Evolutionary conservation across 2,797 vertebrate species (phyloP), one percentile per base, ranked within the genome.

Genomic region (Argyrosomus regius): DNA sequence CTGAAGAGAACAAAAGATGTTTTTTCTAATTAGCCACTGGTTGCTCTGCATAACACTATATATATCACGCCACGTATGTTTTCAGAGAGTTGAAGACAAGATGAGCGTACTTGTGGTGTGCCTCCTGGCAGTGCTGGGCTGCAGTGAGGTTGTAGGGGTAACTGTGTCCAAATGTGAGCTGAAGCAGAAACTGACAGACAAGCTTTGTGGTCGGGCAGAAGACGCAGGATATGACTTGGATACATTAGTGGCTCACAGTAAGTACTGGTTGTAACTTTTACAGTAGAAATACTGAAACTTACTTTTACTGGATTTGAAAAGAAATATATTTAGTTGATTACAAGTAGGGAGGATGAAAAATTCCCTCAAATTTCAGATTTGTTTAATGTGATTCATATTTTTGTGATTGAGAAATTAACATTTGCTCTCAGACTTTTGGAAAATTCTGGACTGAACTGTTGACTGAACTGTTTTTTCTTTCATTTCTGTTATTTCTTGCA

Each of bases 111-210:
- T 83, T 0, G 13, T 70, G n/a, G 39, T 74, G 49, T 28, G 86
- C 50, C 31, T 85, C 5, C 12, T 84, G n/a, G 67, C 35, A 0
- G 67, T 22, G 39, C 48, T 92, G 77, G 58, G 65, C 71, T 78
- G 56, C 41, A 24, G 64, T 28, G 49, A 59, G 61, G 28, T 67
- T 3, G 48, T 52, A 0, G 82, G 68, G 6, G 7, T 1, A 3
- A 18, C 7, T 0, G 26, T 88, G 43, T 0, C 77, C 0, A 89
- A 83, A 61, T 93, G 92, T 75, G 63, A 85, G 0, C 72, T 93
- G 62, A 80, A 3, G 65, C 8, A 9, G 35, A 39, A 39, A 9
- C 8, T 39, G 35, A 39, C 35, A 39, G 35, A 39, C 8, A 39
- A 39, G 35, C 8, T 9, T 39, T 0, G 35, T 39, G 35, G 2